Base-by-base conservation (phyloP, 2,888 invertebrate species). In the Macaria liturata region DNA sequence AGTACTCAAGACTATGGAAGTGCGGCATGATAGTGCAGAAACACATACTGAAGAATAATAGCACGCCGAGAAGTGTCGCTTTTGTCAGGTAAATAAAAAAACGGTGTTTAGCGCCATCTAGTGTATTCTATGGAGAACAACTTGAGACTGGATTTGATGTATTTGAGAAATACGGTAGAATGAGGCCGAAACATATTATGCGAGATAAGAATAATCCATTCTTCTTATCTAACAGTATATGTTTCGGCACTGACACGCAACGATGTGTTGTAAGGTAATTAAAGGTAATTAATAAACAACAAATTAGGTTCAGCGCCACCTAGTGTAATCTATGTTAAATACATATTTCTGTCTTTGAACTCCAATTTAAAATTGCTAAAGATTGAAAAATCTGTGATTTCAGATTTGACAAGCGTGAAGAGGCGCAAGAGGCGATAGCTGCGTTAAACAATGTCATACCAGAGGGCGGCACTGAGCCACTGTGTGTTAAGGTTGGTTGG, bases 131-230 rank as follows among this genome's bases (percentile, higher is more conserved):
- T 8, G 8, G 94, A 96, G 42, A 97, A 97, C 96, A 97, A 75
- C 91, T 98, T 61, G 95, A 97, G 74, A 94, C 95, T 60, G 94
- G 97, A 83, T 98, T 40, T 3, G 8, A 40, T 3, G 9, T 42
- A 42, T 9, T 98, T 89, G 95, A 96, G 74, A 95, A 95, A 82
- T 98, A 95, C 86, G 98, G 98, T 37, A 94, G 95, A 71, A 98
- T 98, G 82, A 96, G 98, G 68, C 98, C 98, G 90, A 96, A 97
- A 81, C 97, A 98, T 76, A 95, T 98, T 71, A 92, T 98, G 69
- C 94, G 96, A 71, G 98, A 98, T 80, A 97, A 97, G 91, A 93
- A 95, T 59, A 97, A 97, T 97, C 34, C n/a, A n/a, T n/a, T n/a
- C n/a, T n/a, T n/a, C n/a, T n/a, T n/a, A n/a, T n/a, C n/a, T n/a